phyloP scores from a whole-genome alignment of 2,888 invertebrate species.

The Oscheius myriophilus region DNA sequence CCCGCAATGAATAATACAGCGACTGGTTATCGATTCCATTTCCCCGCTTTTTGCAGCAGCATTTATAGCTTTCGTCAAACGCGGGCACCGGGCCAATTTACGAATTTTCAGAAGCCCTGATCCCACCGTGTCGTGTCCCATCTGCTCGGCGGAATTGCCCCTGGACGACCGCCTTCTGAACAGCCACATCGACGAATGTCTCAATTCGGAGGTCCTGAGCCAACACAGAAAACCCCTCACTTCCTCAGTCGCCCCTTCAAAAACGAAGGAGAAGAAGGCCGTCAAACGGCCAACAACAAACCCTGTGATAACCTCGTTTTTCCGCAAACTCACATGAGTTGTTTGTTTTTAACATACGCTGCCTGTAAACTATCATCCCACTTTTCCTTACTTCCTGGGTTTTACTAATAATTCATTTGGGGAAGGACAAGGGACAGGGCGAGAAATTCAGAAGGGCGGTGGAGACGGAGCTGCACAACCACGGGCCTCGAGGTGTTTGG shows the following conservation, averaged over 20 bases:
- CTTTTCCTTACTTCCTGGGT: no score
- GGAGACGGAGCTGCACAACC: no score
- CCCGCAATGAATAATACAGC: no score
- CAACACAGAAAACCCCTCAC: not conserved
- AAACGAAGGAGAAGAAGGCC: constrained; percentile 1
- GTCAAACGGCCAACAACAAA: not conserved
- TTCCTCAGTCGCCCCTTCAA: not conserved
- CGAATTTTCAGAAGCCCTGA: not conserved
- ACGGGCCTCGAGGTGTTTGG: no score
- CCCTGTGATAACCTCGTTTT: constrained; percentile 16
- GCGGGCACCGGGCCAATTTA: not conserved
- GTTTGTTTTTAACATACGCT: not conserved
- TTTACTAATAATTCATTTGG: no score
- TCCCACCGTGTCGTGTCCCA: constrained; percentile 33
- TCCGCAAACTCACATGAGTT: not conserved
- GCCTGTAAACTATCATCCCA: no score
- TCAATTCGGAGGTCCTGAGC: constrained; percentile 18
- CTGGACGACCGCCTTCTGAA: constrained; percentile 38
- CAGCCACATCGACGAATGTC: constrained; percentile 49
- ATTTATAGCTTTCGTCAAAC: not conserved
- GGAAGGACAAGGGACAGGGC: no score
- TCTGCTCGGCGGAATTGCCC: constrained; percentile 34
- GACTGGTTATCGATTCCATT: no score
- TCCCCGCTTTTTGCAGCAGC: no score
- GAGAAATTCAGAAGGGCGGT: no score